Evolutionary conservation across 2,113 vertebrate genomes (phyloP).

Genomic region (Stomatorhinus ivindoensis): DNA sequence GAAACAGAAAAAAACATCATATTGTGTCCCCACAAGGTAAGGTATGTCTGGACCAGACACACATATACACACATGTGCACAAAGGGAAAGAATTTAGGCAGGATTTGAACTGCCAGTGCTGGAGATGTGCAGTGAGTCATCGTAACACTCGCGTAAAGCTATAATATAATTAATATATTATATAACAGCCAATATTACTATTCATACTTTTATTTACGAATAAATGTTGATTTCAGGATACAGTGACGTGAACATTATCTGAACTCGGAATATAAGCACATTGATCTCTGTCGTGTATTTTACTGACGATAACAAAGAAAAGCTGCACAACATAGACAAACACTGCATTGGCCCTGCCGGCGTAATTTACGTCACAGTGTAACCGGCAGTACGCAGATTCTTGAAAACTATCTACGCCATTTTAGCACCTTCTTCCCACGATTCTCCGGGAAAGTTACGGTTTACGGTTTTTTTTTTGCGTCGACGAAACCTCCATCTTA

Average conservation of each 20-base stretch:
- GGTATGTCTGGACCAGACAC: no score
- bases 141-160: neutral
- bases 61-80: no score
- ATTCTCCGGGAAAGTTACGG: neutral
- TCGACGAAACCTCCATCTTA: slow-evolving; percentile 11
- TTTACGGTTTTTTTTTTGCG: neutral
- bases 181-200: neutral
- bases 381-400: neutral
- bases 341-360: neutral
- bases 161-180: no score
- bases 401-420: neutral
- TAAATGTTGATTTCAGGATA: neutral
- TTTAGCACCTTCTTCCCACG: neutral
- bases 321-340: neutral
- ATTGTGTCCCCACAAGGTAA: no score
- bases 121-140: neutral
- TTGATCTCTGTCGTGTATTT: neutral
- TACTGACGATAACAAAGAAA: neutral
- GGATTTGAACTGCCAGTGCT: neutral
- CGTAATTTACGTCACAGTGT: neutral
- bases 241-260: neutral
- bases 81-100: no score
- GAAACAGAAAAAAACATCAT: no score
- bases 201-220: neutral
- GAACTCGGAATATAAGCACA: neutral